Evolutionary conservation across 2,113 vertebrate genomes (phyloP).

Genomic region (Gila orcuttii): DNA sequence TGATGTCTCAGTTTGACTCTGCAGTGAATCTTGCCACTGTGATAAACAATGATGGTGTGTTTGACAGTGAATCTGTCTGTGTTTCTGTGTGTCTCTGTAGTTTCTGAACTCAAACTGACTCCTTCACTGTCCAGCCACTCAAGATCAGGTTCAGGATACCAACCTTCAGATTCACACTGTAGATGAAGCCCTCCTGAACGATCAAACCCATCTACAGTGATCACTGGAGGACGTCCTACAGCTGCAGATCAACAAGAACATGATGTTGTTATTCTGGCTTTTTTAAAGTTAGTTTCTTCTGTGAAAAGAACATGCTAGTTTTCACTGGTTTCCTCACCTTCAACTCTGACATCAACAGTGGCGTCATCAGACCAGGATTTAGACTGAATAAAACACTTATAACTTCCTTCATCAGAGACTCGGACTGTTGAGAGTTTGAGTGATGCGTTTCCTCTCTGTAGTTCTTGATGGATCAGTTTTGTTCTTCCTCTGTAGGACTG

Average conservation of each 20-base stretch:
- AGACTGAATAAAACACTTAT: slow-evolving; percentile 14
- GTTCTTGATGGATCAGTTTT: slow-evolving; percentile 7
- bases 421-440: not conserved
- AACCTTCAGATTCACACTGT: slow-evolving; percentile 49
- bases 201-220: slow-evolving; percentile 21
- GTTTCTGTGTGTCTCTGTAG: slow-evolving; percentile 14
- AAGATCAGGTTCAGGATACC: slow-evolving; percentile 43
- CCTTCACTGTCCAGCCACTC: slow-evolving; percentile 50
- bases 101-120: slow-evolving; percentile 3
- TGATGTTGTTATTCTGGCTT: no score
- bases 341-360: not conserved
- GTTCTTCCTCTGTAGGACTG: slow-evolving; percentile 42
- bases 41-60: not conserved
- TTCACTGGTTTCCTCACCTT: not conserved
- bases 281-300: no score
- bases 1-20: not conserved
- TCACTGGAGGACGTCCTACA: slow-evolving; percentile 14
- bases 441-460: not conserved
- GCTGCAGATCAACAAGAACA: not conserved
- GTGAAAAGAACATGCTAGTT: no score
- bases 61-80: not conserved
- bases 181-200: slow-evolving; percentile 25
- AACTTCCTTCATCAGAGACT: slow-evolving; percentile 2
- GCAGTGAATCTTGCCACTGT: not conserved
- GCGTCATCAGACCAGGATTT: not conserved